Percentiles rank a stretch among this genome's conserved stretches.
phyloP scores from a whole-genome alignment of 2,888 invertebrate species.

The Dendrolimus houi region DNA sequence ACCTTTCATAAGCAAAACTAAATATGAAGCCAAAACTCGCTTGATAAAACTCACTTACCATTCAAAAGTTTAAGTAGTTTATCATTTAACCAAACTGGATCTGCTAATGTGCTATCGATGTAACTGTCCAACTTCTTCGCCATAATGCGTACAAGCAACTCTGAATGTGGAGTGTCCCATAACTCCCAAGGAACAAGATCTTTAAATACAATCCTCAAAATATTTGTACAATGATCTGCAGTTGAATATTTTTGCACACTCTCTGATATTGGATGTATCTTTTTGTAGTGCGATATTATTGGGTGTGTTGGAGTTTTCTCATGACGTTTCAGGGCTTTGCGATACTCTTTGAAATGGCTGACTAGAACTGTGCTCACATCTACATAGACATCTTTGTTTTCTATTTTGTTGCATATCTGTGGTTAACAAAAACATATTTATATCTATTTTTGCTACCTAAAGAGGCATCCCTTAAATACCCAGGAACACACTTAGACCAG shows the following conservation, averaged over 20 bases:
- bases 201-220: slow-evolving; percentile 75
- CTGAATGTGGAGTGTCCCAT: slow-evolving; percentile 80
- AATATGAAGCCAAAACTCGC: too few relatives aligned
- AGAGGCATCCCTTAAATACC: too few relatives aligned
- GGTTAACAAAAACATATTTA: slow-evolving; percentile 2
- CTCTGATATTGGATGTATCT: slow-evolving; percentile 43
- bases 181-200: slow-evolving; percentile 81
- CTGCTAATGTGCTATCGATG: slow-evolving; percentile 59
- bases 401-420: slow-evolving; percentile 63
- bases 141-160: slow-evolving; percentile 77
- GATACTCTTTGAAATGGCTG: slow-evolving; percentile 79
- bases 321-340: slow-evolving; percentile 75
- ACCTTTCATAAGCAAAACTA: too few relatives aligned
- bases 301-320: slow-evolving; percentile 56
- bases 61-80: slow-evolving; percentile 42
- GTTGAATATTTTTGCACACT: slow-evolving; percentile 47
- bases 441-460: too few relatives aligned
- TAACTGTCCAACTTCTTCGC: slow-evolving; percentile 74
- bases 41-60: slow-evolving; percentile 14
- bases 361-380: slow-evolving; percentile 71
- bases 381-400: slow-evolving; percentile 59
- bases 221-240: slow-evolving; percentile 76
- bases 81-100: slow-evolving; percentile 70
- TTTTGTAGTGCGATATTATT: slow-evolving; percentile 70
- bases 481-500: too few relatives aligned